phyloP scores from a whole-genome alignment of 2,113 vertebrate species.

The Pipa parva region DNA sequence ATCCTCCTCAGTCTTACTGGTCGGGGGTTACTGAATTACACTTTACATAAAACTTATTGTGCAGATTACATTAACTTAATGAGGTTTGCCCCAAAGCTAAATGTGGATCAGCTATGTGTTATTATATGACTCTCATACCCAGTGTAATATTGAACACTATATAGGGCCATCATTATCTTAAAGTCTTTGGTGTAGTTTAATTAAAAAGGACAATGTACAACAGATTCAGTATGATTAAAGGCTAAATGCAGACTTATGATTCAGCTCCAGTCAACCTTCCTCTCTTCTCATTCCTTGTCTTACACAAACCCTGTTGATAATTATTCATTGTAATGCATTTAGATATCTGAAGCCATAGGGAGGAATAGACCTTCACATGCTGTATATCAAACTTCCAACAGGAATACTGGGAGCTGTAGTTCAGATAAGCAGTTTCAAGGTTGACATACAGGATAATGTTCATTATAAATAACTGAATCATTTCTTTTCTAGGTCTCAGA shows the following conservation, averaged over 20 bases:
- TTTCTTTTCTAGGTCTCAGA: no score
- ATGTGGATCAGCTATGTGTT: neutral
- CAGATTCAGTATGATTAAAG: neutral
- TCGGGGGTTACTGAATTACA: no score
- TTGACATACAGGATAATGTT: no score
- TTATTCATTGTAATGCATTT: neutral
- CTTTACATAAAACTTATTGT: no score
- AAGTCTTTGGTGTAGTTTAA: neutral
- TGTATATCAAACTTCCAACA: neutral
- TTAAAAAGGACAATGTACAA: neutral
- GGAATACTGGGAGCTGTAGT: neutral
- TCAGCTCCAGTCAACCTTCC: neutral
- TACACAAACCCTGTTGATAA: neutral
- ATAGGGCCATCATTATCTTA: neutral
- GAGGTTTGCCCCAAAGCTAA: no score
- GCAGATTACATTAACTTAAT: no score
- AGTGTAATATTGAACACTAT: neutral
- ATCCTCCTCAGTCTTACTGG: no score
- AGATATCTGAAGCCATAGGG: neutral
- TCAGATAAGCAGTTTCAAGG: no score
- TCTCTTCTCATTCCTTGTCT: neutral
- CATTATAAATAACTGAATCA: no score
- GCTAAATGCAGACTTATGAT: neutral
- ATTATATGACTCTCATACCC: neutral
- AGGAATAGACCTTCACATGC: no score